These are phyloP conservation scores for Palythoa grandis DNA, from an alignment of 92 coral and sea anemone species.

Conservation along the genomic window DNA sequence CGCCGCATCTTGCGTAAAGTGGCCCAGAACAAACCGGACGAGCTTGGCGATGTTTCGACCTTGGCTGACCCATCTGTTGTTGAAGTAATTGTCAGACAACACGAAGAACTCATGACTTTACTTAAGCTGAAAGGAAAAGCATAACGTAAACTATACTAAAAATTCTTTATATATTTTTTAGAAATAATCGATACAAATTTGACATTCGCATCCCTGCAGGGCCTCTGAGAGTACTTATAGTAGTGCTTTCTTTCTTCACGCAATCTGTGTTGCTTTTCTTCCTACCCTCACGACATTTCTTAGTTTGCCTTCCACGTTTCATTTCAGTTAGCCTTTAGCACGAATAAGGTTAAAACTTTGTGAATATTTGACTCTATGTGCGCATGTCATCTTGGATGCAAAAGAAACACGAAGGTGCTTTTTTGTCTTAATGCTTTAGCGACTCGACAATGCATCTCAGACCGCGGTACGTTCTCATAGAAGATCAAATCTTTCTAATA, in stretches of 20 bases:
- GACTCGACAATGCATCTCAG: background rate
- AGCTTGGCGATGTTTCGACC: conserved; percentile 94
- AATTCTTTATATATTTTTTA: background rate
- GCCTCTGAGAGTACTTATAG: background rate
- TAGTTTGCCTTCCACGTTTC: background rate
- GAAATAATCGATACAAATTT: background rate
- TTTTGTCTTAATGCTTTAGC: too few species aligned
- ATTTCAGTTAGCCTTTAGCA: background rate
- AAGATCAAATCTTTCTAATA: too few species aligned
- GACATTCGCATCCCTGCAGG: background rate
- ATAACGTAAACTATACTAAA: background rate
- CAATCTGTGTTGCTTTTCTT: too few species aligned
- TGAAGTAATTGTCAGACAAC: conserved; percentile 88
- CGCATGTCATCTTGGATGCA: too few species aligned
- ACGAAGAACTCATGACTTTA: conserved; percentile 67
- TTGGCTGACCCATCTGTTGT: conserved; percentile 95
- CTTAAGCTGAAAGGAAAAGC: conserved; percentile 51
- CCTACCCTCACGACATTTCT: background rate
- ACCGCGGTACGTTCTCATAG: too few species aligned
- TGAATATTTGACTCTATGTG: too few species aligned
- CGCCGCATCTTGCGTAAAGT: conserved; percentile 96
- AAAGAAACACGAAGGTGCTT: background rate
- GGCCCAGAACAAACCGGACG: conserved; percentile 90
- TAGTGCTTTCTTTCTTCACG: background rate
- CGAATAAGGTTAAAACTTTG: background rate